Percentiles rank a stretch among this genome's conserved stretches.
phyloP scores from a whole-genome alignment of 1,140 invertebrate species.

The Drosophila willistoni region DNA sequence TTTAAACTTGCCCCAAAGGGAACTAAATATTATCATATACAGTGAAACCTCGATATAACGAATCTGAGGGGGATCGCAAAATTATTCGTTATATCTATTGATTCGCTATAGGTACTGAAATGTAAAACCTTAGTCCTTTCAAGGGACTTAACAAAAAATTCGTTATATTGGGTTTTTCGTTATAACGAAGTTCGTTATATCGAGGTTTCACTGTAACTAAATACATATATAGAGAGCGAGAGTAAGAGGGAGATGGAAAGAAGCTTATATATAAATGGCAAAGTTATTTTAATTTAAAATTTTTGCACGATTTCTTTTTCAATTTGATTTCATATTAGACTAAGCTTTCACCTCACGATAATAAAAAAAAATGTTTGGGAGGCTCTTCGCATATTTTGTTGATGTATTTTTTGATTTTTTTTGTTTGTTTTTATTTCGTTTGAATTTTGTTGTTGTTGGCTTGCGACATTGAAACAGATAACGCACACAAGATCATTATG shows the following conservation, averaged over 20 bases:
- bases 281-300: conserved; percentile 32
- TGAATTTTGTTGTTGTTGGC: conserved; percentile 1
- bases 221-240: too few relatives aligned
- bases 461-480: conserved; percentile 42
- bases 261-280: background rate
- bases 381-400: conserved; percentile 21
- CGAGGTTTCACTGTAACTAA: too few relatives aligned
- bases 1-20: background rate
- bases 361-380: conserved; percentile 38
- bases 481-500: conserved; percentile 25
- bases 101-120: too few relatives aligned
- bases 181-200: too few relatives aligned
- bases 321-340: conserved; percentile 20
- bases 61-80: too few relatives aligned
- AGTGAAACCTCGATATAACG: too few relatives aligned
- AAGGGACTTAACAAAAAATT: too few relatives aligned
- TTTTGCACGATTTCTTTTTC: conserved; percentile 58
- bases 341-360: conserved; percentile 41
- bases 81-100: too few relatives aligned
- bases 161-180: too few relatives aligned
- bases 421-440: conserved; percentile 14
- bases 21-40: conserved; percentile 7
- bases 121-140: too few relatives aligned
- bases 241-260: too few relatives aligned
- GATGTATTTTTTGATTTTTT: conserved; percentile 1